Evolutionary conservation across 2,797 vertebrate species (phyloP).

Genomic region (Sebastes taczanowskii): DNA sequence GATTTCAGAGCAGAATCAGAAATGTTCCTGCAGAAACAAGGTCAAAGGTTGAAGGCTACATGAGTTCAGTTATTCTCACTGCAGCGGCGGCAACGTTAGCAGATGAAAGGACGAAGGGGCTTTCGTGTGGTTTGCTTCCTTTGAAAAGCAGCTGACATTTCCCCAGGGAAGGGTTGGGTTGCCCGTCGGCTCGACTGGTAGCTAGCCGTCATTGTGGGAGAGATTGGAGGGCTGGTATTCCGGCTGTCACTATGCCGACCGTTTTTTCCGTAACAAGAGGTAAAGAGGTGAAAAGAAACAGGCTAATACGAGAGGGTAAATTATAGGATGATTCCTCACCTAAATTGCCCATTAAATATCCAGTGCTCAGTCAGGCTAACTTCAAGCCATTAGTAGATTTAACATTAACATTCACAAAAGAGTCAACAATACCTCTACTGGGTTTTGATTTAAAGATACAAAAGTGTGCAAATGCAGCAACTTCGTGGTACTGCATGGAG

Average conservation of each 20-base stretch:
- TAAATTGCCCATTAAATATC: not conserved
- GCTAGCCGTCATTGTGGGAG: slow-evolving; percentile 28
- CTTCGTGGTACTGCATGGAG: not conserved
- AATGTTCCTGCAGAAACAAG: not conserved
- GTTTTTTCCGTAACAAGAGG: slow-evolving; percentile 29
- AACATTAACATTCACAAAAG: not conserved
- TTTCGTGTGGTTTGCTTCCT: slow-evolving; percentile 12
- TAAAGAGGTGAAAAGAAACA: slow-evolving; percentile 24
- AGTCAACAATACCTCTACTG: not conserved
- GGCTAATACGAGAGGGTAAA: not conserved
- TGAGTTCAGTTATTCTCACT: not conserved
- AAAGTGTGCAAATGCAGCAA: not conserved
- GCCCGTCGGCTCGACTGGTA: slow-evolving; percentile 50
- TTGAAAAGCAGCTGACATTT: slow-evolving; percentile 67
- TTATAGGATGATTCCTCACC: not conserved
- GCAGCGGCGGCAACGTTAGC: not conserved
- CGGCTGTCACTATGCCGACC: slow-evolving; percentile 28
- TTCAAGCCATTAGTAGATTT: not conserved
- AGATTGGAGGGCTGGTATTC: slow-evolving; percentile 29
- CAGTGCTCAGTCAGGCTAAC: not conserved
- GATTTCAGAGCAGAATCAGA: slow-evolving; percentile 1
- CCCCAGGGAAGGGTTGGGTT: slow-evolving; percentile 61
- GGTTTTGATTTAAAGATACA: not conserved
- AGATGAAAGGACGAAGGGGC: slow-evolving; percentile 17
- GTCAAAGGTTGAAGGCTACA: not conserved